These are phyloP conservation scores for Illadopsis cleaveri DNA, from an alignment of 2,113 vertebrate species.

Conservation along the genomic window DNA sequence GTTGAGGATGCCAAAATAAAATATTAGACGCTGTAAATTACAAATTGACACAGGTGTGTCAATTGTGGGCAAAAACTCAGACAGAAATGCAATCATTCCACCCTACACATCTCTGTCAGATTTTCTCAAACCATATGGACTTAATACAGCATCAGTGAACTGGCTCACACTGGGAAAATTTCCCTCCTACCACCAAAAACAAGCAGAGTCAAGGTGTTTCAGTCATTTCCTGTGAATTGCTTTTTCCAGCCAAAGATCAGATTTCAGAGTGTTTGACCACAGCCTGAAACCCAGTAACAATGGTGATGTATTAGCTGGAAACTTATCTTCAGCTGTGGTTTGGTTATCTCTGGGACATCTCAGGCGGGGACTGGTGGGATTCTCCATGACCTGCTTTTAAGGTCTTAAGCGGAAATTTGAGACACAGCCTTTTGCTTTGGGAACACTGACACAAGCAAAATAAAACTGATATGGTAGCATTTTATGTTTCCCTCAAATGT, in stretches of 20 bases:
- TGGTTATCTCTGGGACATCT: not conserved
- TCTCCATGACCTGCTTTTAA: not conserved
- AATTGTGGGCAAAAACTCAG: not conserved
- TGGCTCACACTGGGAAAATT: not conserved
- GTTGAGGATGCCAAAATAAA: not conserved
- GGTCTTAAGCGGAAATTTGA: not conserved
- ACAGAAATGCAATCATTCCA: not conserved
- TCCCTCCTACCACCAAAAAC: not conserved
- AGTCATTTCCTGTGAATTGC: not conserved
- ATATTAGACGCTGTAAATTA: not conserved
- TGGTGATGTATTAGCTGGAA: not conserved
- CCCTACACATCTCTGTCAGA: not conserved
- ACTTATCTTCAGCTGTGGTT: not conserved
- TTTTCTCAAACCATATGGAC: not conserved
- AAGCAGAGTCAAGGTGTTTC: not conserved
- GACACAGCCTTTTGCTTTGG: not conserved
- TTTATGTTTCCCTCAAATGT: not conserved
- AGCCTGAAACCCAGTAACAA: not conserved
- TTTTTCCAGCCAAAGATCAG: not conserved
- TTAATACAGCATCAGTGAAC: not conserved
- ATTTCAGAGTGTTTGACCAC: not conserved
- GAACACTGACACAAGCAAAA: not conserved
- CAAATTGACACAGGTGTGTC: not conserved
- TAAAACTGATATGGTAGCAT: not conserved
- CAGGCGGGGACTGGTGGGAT: not conserved